Base-by-base conservation (phyloP, 37 sponge, comb jelly and placozoan species). In the Ephydatia muelleri region DNA sequence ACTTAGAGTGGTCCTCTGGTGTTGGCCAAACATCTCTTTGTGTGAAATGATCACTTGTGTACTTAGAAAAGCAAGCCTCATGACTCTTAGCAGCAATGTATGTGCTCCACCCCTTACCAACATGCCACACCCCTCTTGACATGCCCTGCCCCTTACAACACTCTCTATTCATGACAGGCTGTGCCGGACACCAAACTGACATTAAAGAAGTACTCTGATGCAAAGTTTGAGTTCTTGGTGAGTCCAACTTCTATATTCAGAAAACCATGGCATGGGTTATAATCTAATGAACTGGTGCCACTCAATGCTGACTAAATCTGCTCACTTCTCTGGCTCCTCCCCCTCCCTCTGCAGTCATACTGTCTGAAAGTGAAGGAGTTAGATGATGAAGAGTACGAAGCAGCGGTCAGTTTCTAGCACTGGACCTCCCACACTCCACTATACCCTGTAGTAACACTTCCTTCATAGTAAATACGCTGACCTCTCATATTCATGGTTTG, bases 281-380 rank as follows among this genome's bases (percentile, higher is more conserved):
- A 71, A 71, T 26, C 12, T 11, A 11, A 30, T 80, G 68, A 68
- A 19, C 70, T 40, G 23, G 38, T 47, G 26, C 19, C 5, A 35
- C 14, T 75, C 13, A 12, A 71, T 12, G 29, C 21, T 27, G 12
- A 71, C 28, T 25, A 71, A 25, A 35, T 36, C 32, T 31, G 22
- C 75, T 48, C 26, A 16, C 76, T 75, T 2, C 43, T 30, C n/a
- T 77, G 12, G n/a, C 43, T 39, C 78, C 26, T 57, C 19, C 38
- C 0, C 78, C 78, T 40, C 57, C 19, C 33, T 64, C 3, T 78
- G 14, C 70, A 96, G 96, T 87, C 98, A 3, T 97, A 94, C 68
- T 97, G 98, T 78, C 82, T 97, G 69, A 97, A 97, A 78, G 92
- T 93, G 71, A 97, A 97, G 85, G 98, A 97, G 71, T 91, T 97